Evolutionary conservation across 1,140 invertebrate species (phyloP).

Genomic region (Bombus picipes): DNA sequence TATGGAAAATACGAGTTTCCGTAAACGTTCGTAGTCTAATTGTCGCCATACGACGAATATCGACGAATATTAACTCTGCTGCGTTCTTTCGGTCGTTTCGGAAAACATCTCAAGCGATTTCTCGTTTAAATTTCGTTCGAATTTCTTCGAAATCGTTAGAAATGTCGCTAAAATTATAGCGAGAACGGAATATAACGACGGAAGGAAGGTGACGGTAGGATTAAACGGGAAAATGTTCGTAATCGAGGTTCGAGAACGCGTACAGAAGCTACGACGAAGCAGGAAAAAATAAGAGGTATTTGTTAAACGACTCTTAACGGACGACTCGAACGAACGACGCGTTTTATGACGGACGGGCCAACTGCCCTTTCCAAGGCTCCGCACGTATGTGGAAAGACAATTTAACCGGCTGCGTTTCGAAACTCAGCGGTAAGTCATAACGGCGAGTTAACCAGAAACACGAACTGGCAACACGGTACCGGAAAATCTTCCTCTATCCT

Average conservation of each 20-base stretch:
- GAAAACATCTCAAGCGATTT: no score
- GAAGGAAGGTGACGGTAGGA: no score
- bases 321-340: not conserved
- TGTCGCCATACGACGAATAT: no score
- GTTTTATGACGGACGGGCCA: slow-evolving; percentile 8
- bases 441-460: slow-evolving; percentile 40
- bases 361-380: slow-evolving; percentile 50
- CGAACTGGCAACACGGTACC: slow-evolving; percentile 9
- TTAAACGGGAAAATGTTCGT: no score
- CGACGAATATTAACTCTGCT: no score
- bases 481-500: not conserved
- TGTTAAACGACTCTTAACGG: not conserved
- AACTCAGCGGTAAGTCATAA: slow-evolving; percentile 46
- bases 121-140: no score
- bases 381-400: slow-evolving; percentile 37
- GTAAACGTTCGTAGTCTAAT: no score
- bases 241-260: not conserved
- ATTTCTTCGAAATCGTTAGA: no score
- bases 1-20: no score
- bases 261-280: not conserved
- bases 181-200: no score
- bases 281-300: not conserved
- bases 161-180: no score
- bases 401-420: slow-evolving; percentile 49
- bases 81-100: no score